Base-by-base conservation (phyloP, 1,140 invertebrate species). In the Philaenus spumarius region DNA sequence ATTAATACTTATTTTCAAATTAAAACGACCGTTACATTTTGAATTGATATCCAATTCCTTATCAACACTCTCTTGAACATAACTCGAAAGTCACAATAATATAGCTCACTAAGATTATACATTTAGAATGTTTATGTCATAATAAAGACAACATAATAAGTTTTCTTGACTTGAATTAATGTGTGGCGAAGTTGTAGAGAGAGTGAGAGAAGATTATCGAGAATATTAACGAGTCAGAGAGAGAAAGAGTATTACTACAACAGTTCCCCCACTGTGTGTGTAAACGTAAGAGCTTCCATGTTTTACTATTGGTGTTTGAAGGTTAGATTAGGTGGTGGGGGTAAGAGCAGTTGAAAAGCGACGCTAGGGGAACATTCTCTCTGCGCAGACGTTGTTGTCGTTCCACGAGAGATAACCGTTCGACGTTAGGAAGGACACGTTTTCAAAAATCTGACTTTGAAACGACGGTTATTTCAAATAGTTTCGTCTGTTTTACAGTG, bases 381-480 rank as follows among this genome's bases (percentile, higher is more conserved):
- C 17, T 17, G 11, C 22, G 14, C 47, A 51, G 47, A 30, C 47
- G 47, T 12, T 23, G 17, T n/a, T 15, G n/a, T 30, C 14, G 23
- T 51, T 23, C 30, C 24, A 30, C 15, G n/a, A 26, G 47, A 26
- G 45, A 47, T 14, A 15, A 26, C 19, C 22, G 14, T n/a, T 12
- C 24, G 5, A 5, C 4, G 47, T 30, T 4, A 3, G 9, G 26
- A 30, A 30, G 9, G 26, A 30, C 26, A 30, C 26, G 26, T 30
- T 30, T 30, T 30, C 26, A 30, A 30, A 26, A 14, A 23, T 51
- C 22, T 30, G 23, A 23, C 22, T 51, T 51, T 26, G 30, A 51
- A 51, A 51, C 47, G 47, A 26, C 47, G 47, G 47, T 51, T 51
- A 51, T 51, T 51, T 51, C 30, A 26, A 51, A 51, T 51, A 20